Conservation (phyloP, 2,888 invertebrate genomes). For the Carcina quercana region DNA sequence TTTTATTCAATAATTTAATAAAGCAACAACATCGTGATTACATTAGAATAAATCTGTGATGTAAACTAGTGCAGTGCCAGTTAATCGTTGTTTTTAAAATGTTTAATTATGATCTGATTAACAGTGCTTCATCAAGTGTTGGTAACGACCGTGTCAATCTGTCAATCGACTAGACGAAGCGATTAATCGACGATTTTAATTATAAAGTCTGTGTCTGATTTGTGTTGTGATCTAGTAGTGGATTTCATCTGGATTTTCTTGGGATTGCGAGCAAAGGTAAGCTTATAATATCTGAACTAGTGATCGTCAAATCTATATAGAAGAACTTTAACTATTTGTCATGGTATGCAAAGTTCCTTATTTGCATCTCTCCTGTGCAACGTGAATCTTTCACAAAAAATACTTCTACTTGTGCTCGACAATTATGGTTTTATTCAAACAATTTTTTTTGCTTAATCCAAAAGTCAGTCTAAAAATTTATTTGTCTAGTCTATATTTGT, state of each 20-base stretch:
- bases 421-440: too few species aligned
- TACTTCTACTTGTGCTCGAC: too few species aligned
- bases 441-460: too few species aligned
- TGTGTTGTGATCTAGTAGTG: slow-evolving; percentile 29
- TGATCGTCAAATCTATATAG: not conserved
- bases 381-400: too few species aligned
- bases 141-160: slow-evolving; percentile 26
- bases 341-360: too few species aligned
- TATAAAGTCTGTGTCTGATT: slow-evolving; percentile 14
- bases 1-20: not conserved
- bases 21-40: not conserved
- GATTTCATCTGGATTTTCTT: slow-evolving; percentile 26
- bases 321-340: not conserved
- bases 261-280: slow-evolving; percentile 25
- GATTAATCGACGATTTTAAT: slow-evolving; percentile 26
- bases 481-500: too few species aligned
- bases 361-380: too few species aligned
- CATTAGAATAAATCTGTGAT: not conserved
- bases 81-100: too few species aligned
- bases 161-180: slow-evolving; percentile 25
- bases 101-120: slow-evolving; percentile 25
- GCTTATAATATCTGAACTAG: slow-evolving; percentile 2
- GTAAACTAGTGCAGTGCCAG: too few species aligned
- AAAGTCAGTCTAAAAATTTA: too few species aligned
- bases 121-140: slow-evolving; percentile 20